Conservation (phyloP, 2,888 invertebrate species). For the Tiliacea aurago region DNA sequence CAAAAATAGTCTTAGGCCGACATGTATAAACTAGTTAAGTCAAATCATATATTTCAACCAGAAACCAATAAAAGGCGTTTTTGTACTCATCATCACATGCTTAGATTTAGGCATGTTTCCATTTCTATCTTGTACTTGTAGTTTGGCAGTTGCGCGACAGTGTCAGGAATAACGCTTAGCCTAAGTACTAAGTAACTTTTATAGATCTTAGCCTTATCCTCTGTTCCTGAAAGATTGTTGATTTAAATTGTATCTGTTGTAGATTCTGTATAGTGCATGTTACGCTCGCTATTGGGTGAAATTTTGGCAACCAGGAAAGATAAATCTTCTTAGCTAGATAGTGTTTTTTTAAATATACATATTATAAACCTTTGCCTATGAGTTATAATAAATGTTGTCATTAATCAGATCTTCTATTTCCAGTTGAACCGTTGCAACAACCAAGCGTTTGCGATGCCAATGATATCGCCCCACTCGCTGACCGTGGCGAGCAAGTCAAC, state of each 20-base stretch:
- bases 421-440: constrained; percentile 86
- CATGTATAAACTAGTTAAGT: not conserved
- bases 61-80: too few relatives aligned
- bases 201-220: not conserved
- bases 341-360: not conserved
- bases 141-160: not conserved
- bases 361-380: too few relatives aligned
- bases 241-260: not conserved
- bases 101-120: not conserved
- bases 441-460: constrained; percentile 81
- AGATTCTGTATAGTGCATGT: too few relatives aligned
- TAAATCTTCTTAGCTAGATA: not conserved
- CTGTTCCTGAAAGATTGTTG: not conserved
- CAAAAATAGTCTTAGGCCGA: not conserved
- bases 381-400: not conserved
- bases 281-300: too few relatives aligned
- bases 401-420: constrained; percentile 47
- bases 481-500: constrained; percentile 60
- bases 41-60: too few relatives aligned
- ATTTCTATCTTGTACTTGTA: not conserved
- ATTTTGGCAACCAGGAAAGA: too few relatives aligned
- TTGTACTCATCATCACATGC: not conserved
- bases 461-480: constrained; percentile 66
- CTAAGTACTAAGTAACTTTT: not conserved
- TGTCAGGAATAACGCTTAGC: not conserved